These are phyloP conservation scores for Bovichtus diacanthus DNA, from an alignment of 2,797 vertebrate species.

Conservation along the genomic window DNA sequence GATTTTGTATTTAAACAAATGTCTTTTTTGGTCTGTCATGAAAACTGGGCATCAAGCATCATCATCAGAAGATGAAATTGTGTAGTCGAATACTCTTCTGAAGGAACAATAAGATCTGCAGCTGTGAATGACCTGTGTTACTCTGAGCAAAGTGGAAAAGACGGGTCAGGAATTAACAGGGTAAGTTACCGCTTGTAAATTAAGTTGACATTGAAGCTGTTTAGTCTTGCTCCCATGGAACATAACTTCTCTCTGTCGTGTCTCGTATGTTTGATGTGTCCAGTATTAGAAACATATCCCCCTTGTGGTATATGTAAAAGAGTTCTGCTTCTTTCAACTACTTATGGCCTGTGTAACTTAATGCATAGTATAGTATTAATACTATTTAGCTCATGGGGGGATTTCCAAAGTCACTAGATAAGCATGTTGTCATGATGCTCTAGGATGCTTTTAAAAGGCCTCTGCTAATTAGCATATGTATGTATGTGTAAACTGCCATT, in stretches of 20 bases:
- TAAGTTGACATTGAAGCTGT: conserved; percentile 27
- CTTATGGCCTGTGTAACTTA: background rate
- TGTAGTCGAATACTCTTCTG: background rate
- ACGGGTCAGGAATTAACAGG: conserved; percentile 22
- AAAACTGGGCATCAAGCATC: background rate
- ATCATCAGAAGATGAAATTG: background rate
- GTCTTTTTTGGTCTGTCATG: background rate
- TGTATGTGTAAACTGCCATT: background rate
- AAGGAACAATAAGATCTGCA: background rate
- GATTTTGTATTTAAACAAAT: background rate
- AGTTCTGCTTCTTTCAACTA: conserved; percentile 1
- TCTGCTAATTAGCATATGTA: conserved; percentile 6
- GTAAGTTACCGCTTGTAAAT: conserved; percentile 17
- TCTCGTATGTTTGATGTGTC: conserved; percentile 7
- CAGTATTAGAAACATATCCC: conserved; percentile 1
- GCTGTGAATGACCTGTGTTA: conserved; percentile 15
- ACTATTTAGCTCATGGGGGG: conserved; percentile 9
- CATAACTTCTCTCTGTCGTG: background rate
- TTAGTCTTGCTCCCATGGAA: background rate
- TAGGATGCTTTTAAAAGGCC: conserved; percentile 32
- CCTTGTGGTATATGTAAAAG: background rate
- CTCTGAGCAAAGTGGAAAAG: conserved; percentile 12
- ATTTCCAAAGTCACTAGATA: conserved; percentile 41
- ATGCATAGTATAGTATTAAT: conserved; percentile 24
- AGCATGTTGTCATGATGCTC: conserved; percentile 25